Conservation (phyloP, 2,113 vertebrate species). For the Irena cyanogastra region DNA sequence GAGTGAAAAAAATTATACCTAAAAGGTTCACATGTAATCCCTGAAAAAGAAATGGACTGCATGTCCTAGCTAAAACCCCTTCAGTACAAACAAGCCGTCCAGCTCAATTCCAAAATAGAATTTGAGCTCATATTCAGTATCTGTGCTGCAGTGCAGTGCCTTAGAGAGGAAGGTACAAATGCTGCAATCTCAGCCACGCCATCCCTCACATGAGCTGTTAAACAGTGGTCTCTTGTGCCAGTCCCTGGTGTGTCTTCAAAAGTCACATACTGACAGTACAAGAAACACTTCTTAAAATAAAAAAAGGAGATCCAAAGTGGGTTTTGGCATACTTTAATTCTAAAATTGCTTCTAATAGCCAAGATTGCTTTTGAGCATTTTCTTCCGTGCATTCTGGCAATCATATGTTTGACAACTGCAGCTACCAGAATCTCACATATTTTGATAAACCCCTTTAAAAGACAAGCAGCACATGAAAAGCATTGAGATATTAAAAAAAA, state of each 20-base stretch:
- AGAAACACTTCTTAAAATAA: not conserved
- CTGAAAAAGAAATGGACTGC: not conserved
- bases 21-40: not conserved
- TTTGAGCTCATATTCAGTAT: conserved; percentile 20
- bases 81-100: not conserved
- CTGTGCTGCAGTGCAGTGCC: conserved; percentile 58
- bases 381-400: not conserved
- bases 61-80: not conserved
- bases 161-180: conserved; percentile 28
- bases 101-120: conserved; percentile 24
- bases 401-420: not conserved
- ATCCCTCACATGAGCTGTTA: not conserved
- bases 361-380: not conserved
- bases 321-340: not conserved
- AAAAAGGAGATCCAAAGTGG: not conserved
- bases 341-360: not conserved
- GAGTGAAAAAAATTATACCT: not conserved
- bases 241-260: not conserved
- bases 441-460: not conserved
- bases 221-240: conserved; percentile 15
- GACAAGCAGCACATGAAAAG: not conserved
- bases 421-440: not conserved
- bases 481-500: not conserved
- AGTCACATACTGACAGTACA: not conserved
- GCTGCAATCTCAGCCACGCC: conserved; percentile 46